phyloP scores from a whole-genome alignment of 2,888 invertebrate species.

The Sicus ferrugineus region DNA sequence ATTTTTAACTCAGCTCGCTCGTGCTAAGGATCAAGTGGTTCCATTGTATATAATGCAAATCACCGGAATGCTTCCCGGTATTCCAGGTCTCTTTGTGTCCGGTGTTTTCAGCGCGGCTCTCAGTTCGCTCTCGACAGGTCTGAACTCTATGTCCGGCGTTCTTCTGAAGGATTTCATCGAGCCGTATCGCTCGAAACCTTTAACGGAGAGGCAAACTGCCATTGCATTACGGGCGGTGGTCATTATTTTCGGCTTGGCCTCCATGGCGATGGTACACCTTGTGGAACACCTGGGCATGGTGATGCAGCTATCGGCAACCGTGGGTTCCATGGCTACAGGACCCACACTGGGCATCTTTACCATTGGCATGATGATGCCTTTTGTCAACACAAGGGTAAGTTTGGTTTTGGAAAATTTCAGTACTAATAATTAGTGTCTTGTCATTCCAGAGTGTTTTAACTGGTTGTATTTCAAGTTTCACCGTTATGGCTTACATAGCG shows the following conservation, averaged over 20 bases:
- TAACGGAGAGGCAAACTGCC: conserved; percentile 67
- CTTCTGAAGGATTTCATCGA: conserved; percentile 80
- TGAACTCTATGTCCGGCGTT: conserved; percentile 81
- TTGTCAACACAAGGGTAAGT: conserved; percentile 69
- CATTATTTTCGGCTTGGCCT: conserved; percentile 71
- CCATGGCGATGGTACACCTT: conserved; percentile 71
- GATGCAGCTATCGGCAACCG: conserved; percentile 70
- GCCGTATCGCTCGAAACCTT: conserved; percentile 69
- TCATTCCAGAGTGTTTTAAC: conserved; percentile 70
- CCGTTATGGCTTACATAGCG: conserved; percentile 73
- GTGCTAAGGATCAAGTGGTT: conserved; percentile 80
- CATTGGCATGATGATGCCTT: conserved; percentile 72
- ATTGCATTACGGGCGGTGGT: conserved; percentile 74
- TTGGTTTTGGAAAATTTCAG: neutral
- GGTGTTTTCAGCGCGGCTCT: conserved; percentile 90
- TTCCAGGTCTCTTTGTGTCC: conserved; percentile 87
- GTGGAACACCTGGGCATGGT: conserved; percentile 79
- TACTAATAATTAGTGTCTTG: neutral
- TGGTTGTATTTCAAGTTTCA: conserved; percentile 71
- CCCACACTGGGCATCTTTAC: conserved; percentile 76
- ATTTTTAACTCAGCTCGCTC: conserved; percentile 68
- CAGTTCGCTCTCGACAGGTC: conserved; percentile 79
- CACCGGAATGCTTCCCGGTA: conserved; percentile 76
- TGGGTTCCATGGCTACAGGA: conserved; percentile 72
- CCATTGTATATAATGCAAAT: conserved; percentile 85